Percentiles rank a stretch among this genome's conserved stretches.
Conservation (phyloP, 2,888 invertebrate species). For the Alcis repandata region DNA sequence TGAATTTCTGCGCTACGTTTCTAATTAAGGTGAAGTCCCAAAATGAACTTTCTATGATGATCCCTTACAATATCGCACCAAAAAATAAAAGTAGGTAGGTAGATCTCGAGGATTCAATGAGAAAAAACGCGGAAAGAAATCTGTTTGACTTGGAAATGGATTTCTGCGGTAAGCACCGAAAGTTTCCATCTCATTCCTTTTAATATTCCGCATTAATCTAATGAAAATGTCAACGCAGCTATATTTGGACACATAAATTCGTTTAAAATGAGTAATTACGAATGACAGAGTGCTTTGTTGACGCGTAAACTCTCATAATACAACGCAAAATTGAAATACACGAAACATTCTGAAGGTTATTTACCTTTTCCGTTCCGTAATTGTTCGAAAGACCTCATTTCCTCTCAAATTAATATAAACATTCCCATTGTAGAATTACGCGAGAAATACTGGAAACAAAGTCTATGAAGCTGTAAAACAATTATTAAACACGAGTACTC, state of each 20-base stretch:
- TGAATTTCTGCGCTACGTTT: conserved; percentile 48
- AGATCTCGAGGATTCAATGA: conserved; percentile 64
- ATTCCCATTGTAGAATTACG: conserved; percentile 39
- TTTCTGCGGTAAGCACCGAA: conserved; percentile 75
- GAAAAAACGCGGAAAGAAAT: conserved; percentile 72
- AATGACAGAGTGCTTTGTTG: conserved; percentile 34
- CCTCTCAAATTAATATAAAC: conserved; percentile 43
- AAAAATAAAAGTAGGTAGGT: conserved; percentile 53
- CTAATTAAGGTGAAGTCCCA: conserved; percentile 60
- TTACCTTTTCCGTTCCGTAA: conserved; percentile 40
- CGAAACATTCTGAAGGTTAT: conserved; percentile 43
- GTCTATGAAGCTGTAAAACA: conserved; percentile 38
- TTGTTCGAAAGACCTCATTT: conserved; percentile 46
- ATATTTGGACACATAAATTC: conserved; percentile 25
- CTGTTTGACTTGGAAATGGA: conserved; percentile 82
- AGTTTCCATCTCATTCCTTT: conserved; percentile 71
- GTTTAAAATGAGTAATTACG: conserved; percentile 33
- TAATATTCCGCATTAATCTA: conserved; percentile 72
- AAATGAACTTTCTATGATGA: conserved; percentile 60
- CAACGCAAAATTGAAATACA: conserved; percentile 42
- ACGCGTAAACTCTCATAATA: conserved; percentile 33
- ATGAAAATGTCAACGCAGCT: conserved; percentile 52
- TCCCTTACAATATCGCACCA: conserved; percentile 65
- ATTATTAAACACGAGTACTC: conserved; percentile 36
- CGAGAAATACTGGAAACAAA: conserved; percentile 32